A percentile compares a stretch with the other conserved stretches of the same genome.
Evolutionary conservation across 2,113 vertebrate species (phyloP).

Genomic region (Meriones unguiculatus): DNA sequence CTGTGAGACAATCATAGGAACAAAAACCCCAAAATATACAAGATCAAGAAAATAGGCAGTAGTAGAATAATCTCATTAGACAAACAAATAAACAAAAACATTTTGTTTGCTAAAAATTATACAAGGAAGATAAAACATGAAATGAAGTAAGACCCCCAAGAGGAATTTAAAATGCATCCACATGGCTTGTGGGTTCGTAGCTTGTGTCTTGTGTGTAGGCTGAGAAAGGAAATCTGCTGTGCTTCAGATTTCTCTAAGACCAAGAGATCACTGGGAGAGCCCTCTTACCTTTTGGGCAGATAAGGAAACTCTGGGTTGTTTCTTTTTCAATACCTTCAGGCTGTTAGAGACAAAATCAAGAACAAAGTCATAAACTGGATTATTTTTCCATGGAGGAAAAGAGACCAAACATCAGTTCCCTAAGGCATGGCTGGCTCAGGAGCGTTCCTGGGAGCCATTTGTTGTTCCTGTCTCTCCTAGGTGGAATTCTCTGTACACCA

Average conservation of each 20-base stretch:
- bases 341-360: slow-evolving; percentile 73
- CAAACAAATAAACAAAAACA: not conserved
- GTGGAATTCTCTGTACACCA: not conserved
- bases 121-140: not conserved
- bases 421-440: not conserved
- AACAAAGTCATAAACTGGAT: slow-evolving; percentile 25
- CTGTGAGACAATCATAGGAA: not conserved
- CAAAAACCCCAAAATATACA: not conserved
- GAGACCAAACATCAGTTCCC: not conserved
- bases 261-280: not conserved
- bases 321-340: slow-evolving; percentile 87
- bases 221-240: not conserved
- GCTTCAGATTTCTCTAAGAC: not conserved
- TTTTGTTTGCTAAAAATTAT: not conserved
- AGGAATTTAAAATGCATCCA: not conserved
- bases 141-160: not conserved
- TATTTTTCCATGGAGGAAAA: not conserved
- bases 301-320: slow-evolving; percentile 81
- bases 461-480: not conserved
- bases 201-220: not conserved
- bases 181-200: not conserved
- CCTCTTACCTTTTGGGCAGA: slow-evolving; percentile 86
- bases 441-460: not conserved
- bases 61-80: not conserved
- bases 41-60: not conserved